These are phyloP conservation scores for Ictalurus punctatus DNA, from an alignment of 2,113 vertebrate species.

Conservation along the genomic window DNA sequence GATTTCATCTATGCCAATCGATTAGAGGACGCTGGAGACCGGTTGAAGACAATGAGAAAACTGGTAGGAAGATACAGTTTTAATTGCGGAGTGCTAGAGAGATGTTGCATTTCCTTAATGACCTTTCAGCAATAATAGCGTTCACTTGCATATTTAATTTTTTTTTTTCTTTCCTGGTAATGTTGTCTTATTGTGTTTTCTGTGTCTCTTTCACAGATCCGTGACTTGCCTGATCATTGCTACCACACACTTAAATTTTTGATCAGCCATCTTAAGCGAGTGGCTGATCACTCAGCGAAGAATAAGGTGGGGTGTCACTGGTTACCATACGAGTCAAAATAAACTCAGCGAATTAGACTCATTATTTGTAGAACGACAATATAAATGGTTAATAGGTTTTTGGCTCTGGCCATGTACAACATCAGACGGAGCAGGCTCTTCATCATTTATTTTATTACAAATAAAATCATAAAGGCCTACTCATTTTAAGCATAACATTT, in stretches of 20 bases:
- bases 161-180: background rate
- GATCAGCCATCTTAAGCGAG: slow-evolving; percentile 88
- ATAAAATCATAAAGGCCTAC: background rate
- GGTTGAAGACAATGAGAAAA: slow-evolving; percentile 89
- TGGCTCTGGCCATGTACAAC: background rate
- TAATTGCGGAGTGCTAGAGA: background rate
- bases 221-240: slow-evolving; percentile 87
- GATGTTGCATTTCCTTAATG: background rate
- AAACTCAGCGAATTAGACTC: background rate
- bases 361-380: background rate
- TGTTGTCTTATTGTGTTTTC: background rate
- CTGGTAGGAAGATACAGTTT: slow-evolving; percentile 73
- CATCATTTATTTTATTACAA: background rate
- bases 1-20: slow-evolving; percentile 95
- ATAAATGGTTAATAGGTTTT: background rate
- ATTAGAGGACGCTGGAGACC: slow-evolving; percentile 83
- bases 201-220: slow-evolving; percentile 73
- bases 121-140: background rate
- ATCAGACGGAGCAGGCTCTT: background rate
- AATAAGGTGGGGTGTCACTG: slow-evolving; percentile 83
- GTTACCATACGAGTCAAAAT: background rate
- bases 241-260: slow-evolving; percentile 92
- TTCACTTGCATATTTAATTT: background rate
- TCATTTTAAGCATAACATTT: background rate
- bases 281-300: slow-evolving; percentile 89